Base-by-base conservation (phyloP, 2,797 vertebrate genomes). In the Pristis pectinata region DNA sequence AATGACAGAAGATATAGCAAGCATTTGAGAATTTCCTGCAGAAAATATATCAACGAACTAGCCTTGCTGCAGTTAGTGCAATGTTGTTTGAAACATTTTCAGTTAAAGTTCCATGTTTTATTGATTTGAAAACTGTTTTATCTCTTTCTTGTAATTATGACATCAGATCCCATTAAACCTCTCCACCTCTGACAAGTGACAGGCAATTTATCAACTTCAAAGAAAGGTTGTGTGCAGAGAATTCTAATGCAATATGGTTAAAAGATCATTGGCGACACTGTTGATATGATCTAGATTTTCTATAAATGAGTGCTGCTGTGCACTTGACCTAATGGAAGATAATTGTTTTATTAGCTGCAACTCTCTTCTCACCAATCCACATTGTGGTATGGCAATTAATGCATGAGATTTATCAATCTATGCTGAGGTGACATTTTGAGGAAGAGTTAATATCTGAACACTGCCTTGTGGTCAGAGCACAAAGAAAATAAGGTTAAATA, bases 171-270 rank as follows among this genome's bases (percentile, higher is more conserved):
- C 44, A 94, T 94, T 94, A 94, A 94, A 94, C 64, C 95, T 95
- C 95, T 95, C 74, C 91, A 95, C 94, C 95, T 94, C 94, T 95
- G 95, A 95, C 91, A 95, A 95, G 95, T 95, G 95, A 96, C 95
- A 95, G 95, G 56, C 94, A 94, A 95, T 96, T 96, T 95, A 95
- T 96, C 96, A 96, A 95, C 95, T 95, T 95, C 91, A 95, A 87
- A 0, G 0, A 96, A 95, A 96, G 96, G 95, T 96, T 95, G 95
- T 95, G 96, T 95, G 94, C 49, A 1, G 44, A 76, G 70, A 94
- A 94, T 94, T 76, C 27, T 94, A 74, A 94, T 94, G 44, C 92
- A 72, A 49, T 56, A 22, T 19, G 7, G 70, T 76, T 53, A 53
- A 76, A 94, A 22, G 70, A 76, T 76, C 70, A 53, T 53, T 94